Conservation (phyloP, 2,113 vertebrate genomes). For the Echinops telfairi region DNA sequence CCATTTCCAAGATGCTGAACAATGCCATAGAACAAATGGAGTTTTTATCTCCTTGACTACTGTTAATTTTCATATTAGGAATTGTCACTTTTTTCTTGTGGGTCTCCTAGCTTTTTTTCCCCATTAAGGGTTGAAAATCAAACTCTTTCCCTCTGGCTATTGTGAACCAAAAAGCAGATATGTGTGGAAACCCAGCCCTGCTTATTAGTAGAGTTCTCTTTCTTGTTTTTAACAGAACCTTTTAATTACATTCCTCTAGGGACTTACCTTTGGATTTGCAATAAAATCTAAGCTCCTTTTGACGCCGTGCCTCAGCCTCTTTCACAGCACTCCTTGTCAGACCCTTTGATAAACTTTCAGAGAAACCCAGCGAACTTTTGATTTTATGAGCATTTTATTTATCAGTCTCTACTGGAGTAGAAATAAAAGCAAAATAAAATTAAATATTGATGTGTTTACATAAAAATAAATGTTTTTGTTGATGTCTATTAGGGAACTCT, state of each 20-base stretch:
- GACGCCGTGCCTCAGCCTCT: background rate
- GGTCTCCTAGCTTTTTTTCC: background rate
- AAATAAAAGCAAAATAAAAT: background rate
- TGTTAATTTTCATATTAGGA: slow-evolving; percentile 9
- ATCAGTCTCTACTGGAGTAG: background rate
- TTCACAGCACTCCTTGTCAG: background rate
- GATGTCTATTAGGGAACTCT: background rate
- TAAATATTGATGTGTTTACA: background rate
- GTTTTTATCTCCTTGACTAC: background rate
- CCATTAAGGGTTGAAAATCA: slow-evolving; percentile 35
- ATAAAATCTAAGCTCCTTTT: slow-evolving; percentile 15
- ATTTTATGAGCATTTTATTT: slow-evolving; percentile 2
- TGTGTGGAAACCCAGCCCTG: background rate
- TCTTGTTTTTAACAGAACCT: background rate
- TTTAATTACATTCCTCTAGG: background rate
- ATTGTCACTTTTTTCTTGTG: background rate
- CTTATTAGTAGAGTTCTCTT: background rate
- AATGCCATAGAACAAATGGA: background rate
- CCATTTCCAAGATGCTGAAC: background rate
- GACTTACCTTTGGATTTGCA: background rate
- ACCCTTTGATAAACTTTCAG: background rate
- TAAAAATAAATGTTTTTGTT: slow-evolving; percentile 47
- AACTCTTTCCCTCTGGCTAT: background rate
- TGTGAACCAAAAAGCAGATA: background rate
- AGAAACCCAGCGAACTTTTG: slow-evolving; percentile 27